Evolutionary conservation across 2,797 vertebrate species (phyloP).

Genomic region (Garrulus glandarius): DNA sequence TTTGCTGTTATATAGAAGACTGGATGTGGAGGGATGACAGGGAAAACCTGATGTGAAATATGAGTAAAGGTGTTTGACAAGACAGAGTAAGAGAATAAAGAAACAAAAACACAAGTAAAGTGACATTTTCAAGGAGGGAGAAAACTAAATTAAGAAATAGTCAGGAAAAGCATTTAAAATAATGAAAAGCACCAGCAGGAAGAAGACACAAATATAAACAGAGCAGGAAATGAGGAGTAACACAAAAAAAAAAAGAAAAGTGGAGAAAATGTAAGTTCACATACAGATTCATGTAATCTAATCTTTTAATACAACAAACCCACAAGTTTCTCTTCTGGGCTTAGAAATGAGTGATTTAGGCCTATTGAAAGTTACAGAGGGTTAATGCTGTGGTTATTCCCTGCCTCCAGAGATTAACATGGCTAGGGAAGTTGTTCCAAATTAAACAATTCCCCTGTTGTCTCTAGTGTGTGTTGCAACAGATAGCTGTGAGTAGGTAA

Average conservation of each 20-base stretch:
- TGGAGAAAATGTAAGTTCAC: not conserved
- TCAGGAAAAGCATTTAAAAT: not conserved
- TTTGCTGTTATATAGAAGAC: not conserved
- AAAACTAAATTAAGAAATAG: not conserved
- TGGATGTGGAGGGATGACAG: accelerated
- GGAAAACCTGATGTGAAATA: not conserved
- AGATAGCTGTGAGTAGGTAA: not conserved
- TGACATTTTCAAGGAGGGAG: accelerated
- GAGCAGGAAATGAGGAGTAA: not conserved
- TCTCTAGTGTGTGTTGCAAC: not conserved
- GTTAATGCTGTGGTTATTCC: not conserved
- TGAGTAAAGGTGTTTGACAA: not conserved
- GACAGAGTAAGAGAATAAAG: not conserved
- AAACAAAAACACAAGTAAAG: not conserved
- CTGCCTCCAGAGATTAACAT: not conserved
- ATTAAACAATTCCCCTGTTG: not conserved
- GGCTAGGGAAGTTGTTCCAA: not conserved
- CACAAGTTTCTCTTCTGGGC: not conserved
- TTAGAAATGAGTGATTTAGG: not conserved
- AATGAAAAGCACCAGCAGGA: not conserved
- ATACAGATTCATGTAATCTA: not conserved
- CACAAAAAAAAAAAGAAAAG: not conserved
- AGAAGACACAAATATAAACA: not conserved
- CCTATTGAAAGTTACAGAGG: not conserved
- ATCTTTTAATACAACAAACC: not conserved